Evolutionary conservation across 2,797 vertebrate genomes (phyloP).

Genomic region (Aratinga solstitialis): DNA sequence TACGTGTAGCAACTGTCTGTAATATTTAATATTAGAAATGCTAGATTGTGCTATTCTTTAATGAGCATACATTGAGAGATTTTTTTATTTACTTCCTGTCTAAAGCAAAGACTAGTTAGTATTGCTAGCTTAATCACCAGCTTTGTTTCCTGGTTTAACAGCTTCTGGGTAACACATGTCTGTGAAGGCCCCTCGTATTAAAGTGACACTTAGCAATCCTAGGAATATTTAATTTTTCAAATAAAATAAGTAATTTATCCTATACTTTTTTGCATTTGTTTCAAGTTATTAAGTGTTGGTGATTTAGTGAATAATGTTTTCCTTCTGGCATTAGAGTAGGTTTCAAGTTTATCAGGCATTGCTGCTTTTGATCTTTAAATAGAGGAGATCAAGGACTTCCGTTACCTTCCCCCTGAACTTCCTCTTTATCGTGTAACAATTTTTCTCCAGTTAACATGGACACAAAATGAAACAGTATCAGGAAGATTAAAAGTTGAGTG

Average conservation of each 20-base stretch:
- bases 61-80: not conserved
- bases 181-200: not conserved
- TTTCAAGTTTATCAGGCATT: not conserved
- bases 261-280: not conserved
- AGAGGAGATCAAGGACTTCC: slow-evolving; percentile 7
- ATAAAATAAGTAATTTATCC: not conserved
- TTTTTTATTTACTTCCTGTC: not conserved
- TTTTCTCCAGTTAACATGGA: not conserved
- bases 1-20: not conserved
- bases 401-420: not conserved
- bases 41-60: not conserved
- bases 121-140: not conserved
- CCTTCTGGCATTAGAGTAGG: not conserved
- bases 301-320: not conserved
- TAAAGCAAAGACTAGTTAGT: not conserved
- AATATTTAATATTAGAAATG: not conserved
- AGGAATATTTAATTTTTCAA: not conserved
- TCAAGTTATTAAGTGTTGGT: not conserved
- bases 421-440: not conserved
- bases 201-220: not conserved
- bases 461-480: not conserved
- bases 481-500: not conserved
- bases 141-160: not conserved
- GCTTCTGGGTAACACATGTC: not conserved
- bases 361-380: not conserved